These are phyloP conservation scores for Rhipidura dahli DNA, from an alignment of 2,113 vertebrate genomes.

Conservation along the genomic window DNA sequence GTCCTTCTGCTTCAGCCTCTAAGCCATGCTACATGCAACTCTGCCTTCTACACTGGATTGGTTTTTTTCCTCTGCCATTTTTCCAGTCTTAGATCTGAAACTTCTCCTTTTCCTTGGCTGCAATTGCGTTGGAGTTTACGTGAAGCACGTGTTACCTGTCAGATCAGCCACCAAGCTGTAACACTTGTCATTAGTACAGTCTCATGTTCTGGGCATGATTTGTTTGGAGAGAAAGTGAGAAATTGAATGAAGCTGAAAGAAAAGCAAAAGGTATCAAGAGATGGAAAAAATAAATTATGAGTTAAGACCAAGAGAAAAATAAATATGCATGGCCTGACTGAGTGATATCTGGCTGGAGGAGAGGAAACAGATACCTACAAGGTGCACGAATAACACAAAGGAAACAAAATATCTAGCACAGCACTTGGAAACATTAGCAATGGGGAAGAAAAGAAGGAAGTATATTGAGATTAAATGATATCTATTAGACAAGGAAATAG, in stretches of 20 bases:
- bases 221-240: not conserved
- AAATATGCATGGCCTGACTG: not conserved
- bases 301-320: not conserved
- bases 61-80: not conserved
- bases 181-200: not conserved
- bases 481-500: not conserved
- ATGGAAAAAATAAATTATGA: not conserved
- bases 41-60: not conserved
- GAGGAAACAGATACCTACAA: not conserved
- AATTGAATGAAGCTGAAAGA: not conserved
- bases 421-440: not conserved
- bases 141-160: not conserved
- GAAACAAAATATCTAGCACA: not conserved
- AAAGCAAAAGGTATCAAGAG: not conserved
- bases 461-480: not conserved
- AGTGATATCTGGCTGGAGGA: not conserved
- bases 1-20: not conserved
- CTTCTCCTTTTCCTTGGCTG: not conserved
- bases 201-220: not conserved
- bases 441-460: not conserved
- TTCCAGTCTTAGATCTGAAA: not conserved
- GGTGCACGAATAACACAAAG: not conserved
- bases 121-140: not conserved
- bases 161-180: not conserved
- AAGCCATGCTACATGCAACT: not conserved